Evolutionary conservation across 2,797 vertebrate genomes (phyloP).

Genomic region (Neosalanx taihuensis): DNA sequence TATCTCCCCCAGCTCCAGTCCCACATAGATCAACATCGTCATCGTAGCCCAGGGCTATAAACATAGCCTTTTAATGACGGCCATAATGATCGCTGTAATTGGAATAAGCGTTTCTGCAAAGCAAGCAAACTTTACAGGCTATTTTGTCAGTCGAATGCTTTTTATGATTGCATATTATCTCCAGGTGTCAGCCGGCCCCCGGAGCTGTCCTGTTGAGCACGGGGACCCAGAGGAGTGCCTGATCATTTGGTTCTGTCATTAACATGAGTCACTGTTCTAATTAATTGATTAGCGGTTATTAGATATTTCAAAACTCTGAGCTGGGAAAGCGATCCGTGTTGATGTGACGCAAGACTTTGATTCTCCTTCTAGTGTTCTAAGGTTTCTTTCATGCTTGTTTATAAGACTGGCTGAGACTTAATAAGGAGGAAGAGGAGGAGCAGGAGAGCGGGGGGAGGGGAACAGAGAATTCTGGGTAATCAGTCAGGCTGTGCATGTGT

Average conservation of each 20-base stretch:
- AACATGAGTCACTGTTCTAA: background rate
- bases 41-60: conserved; percentile 6
- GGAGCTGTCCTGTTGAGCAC: background rate
- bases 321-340: background rate
- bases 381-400: background rate
- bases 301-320: background rate
- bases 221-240: background rate
- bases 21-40: background rate
- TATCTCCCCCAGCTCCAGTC: too few relatives aligned
- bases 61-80: conserved; percentile 17
- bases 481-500: background rate
- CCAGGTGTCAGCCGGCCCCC: background rate
- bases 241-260: background rate
- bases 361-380: background rate
- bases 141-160: conserved; percentile 14
- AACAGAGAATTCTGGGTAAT: too few relatives aligned
- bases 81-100: conserved; percentile 1
- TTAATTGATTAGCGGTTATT: conserved; percentile 5
- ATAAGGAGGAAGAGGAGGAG: background rate
- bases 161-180: background rate
- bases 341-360: conserved; percentile 1
- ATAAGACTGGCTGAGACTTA: background rate
- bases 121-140: conserved; percentile 11
- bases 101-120: conserved; percentile 6
- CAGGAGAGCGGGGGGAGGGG: too few relatives aligned